Base-by-base conservation (phyloP, 2,113 vertebrate genomes). In the Puntigrus tetrazona region DNA sequence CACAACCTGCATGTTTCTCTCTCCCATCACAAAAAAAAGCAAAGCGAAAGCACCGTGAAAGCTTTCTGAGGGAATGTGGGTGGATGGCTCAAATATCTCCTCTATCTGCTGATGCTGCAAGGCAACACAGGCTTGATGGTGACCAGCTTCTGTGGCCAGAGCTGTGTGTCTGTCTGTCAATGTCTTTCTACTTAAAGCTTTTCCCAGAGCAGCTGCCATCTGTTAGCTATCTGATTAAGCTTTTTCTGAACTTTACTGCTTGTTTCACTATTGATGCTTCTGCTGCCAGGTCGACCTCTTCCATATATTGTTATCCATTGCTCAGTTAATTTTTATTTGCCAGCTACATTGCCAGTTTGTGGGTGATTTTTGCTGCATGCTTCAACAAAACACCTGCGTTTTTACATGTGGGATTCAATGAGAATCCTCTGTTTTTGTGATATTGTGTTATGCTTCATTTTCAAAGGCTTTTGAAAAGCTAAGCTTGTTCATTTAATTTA, bases 321-420 rank as follows among this genome's bases (percentile, higher is more conserved):
- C 96, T 92, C 93, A 92, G 89, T 93, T 94, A 92, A 69, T 14
- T 52, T 80, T 92, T 94, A 93, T 96, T 95, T 97, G 96, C 94
- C 94, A 95, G 96, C 95, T 95, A 95, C 94, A 95, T 96, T 95
- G 95, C 95, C 94, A 93, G 90, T 95, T 47, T 43, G 34, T 78
- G 94, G 87, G 88, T 88, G 91, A 90, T 89, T 92, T 92, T 92
- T 92, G 93, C 90, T 76, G 91, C 88, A 89, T 92, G 92, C 52
- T 77, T 55, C 61, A 82, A 43, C 92, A 86, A 89, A 91, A 94
- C 93, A 94, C 92, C 90, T 94, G 93, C 90, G 93, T 94, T 94
- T 65, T 82, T 78, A 67, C 29, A 47, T 75, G 41, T 20, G 41
- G 31, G 85, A 85, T 84, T 85, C 36, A 14, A 72, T 87, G 76